Conservation (phyloP, 2,888 invertebrate species). For the Nemotelus nigrinus region DNA sequence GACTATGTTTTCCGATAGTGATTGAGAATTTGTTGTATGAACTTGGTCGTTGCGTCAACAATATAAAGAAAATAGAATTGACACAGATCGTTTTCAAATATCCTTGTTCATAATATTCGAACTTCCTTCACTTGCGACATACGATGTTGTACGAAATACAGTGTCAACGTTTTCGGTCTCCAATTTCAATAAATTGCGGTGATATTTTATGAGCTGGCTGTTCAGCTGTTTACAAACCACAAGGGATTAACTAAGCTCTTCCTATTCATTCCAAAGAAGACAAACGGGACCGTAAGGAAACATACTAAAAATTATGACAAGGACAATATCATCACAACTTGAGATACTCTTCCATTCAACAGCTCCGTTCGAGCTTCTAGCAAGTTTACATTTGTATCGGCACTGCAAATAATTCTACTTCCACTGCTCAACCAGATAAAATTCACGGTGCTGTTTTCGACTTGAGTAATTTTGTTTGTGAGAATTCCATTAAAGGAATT, state of each 20-base stretch:
- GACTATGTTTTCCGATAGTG: neutral
- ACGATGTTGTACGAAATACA: neutral
- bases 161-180: neutral
- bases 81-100: neutral
- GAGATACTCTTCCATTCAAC: too few species aligned
- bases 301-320: too few species aligned
- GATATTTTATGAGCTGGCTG: conserved; percentile 13
- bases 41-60: too few species aligned
- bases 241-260: neutral
- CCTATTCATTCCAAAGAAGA: too few species aligned
- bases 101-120: neutral
- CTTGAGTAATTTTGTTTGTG: conserved; percentile 38
- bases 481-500: conserved; percentile 42
- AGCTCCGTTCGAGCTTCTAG: too few species aligned
- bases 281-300: too few species aligned
- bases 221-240: conserved; percentile 11
- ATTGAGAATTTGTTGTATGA: too few species aligned
- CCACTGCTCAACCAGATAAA: conserved; percentile 11
- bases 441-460: conserved; percentile 29
- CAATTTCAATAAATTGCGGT: conserved; percentile 22
- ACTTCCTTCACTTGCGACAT: neutral
- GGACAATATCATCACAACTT: too few species aligned
- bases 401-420: too few species aligned
- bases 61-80: too few species aligned
- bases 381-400: too few species aligned